Evolutionary conservation across 2,888 invertebrate species (phyloP).

Genomic region (Ditylenchus weischeri): DNA sequence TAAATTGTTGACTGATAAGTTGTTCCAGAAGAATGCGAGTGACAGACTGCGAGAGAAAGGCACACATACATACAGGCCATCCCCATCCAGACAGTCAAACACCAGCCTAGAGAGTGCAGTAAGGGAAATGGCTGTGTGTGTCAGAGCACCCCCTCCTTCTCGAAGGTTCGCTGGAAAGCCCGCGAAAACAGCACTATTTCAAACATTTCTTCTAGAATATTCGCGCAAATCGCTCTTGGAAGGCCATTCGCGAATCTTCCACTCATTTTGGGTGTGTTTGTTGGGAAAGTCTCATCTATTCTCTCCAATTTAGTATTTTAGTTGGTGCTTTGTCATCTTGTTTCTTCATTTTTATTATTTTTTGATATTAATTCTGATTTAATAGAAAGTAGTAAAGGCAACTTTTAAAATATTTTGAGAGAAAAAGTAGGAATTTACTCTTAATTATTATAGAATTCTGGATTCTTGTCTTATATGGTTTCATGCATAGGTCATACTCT

Average conservation of each 20-base stretch:
- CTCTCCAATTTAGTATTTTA: not conserved
- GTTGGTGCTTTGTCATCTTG: not conserved
- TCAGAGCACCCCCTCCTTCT: slow-evolving; percentile 2
- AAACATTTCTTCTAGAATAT: slow-evolving; percentile 17
- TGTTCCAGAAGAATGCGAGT: slow-evolving; percentile 3
- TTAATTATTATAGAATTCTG: too few relatives aligned
- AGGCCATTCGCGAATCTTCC: slow-evolving; percentile 18
- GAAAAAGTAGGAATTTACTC: too few relatives aligned
- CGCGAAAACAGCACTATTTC: slow-evolving; percentile 16
- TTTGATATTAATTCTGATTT: not conserved
- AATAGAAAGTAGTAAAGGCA: too few relatives aligned
- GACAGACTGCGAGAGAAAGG: not conserved
- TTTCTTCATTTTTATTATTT: slow-evolving; percentile 1
- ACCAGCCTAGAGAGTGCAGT: not conserved
- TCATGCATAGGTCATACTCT: too few relatives aligned
- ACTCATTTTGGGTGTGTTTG: not conserved
- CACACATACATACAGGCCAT: not conserved
- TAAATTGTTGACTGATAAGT: not conserved
- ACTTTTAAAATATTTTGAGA: too few relatives aligned
- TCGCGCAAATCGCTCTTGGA: slow-evolving; percentile 10
- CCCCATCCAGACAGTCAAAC: too few relatives aligned
- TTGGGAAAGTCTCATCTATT: not conserved
- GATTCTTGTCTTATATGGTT: too few relatives aligned
- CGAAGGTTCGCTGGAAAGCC: slow-evolving; percentile 2
- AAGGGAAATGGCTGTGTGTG: not conserved